Base-by-base conservation (phyloP, 1,140 invertebrate species). In the Pentalonia nigronervosa region DNA sequence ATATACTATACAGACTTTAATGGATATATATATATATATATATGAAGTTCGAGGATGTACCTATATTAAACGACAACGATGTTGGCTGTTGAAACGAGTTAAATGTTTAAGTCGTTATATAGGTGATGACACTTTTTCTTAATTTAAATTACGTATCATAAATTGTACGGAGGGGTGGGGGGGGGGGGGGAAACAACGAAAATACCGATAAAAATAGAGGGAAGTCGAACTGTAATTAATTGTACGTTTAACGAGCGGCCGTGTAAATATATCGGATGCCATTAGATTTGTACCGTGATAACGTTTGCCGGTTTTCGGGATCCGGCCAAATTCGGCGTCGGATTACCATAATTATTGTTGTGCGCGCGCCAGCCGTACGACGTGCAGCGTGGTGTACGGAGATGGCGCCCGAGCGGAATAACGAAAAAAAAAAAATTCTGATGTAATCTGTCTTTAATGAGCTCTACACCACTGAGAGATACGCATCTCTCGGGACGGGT, bases 341-440 rank as follows among this genome's bases (percentile, higher is more conserved):
- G 90, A 91, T 91, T 91, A 83, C 90, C 90, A 91, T 91, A 91
- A 91, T 91, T 81, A 91, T 91, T 91, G 60, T 91, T 47, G 60
- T 76, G 30, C 30, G 7, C 30, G 60, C 23, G 36, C 30, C 60
- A 76, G 30, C 45, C 14, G 34, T 48, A 50, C 30, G 34, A 34
- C 60, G 50, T 53, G 20, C 34, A 76, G 25, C 17, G 41, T 76
- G 60, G 41, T 90, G 8, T 45, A 20, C n/a, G 56, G 20, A 2
- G 45, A 50, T 83, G 90, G 90, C 90, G 90, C 90, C 90, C 67
- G 60, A 50, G 14, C 45, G 1, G 34, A 56, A 56, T 89, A 41
- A 89, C 21, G 23, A 89, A 89, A 89, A 48, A 87, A 41, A 48
- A 87, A 90, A 91, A 81, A 48, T 47, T 50, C 90, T 41, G 90